These are phyloP conservation scores for Synanthedon myopaeformis DNA, from an alignment of 2,888 invertebrate species.

Conservation along the genomic window DNA sequence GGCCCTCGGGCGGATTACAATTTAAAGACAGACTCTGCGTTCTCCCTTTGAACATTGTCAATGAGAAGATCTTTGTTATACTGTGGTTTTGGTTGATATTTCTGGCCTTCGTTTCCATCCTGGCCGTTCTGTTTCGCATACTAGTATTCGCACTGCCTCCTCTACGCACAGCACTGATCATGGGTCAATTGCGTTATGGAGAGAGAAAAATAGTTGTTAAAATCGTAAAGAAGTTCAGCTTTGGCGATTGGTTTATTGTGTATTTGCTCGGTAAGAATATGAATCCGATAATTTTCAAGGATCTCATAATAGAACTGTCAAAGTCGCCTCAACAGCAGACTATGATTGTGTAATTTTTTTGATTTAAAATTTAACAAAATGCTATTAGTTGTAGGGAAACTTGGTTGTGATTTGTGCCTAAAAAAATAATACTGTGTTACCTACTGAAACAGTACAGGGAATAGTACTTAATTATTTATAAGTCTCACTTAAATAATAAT, in stretches of 20 bases:
- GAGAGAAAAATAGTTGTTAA: conserved; percentile 62
- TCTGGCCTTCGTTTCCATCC: conserved; percentile 70
- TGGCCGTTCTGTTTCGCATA: conserved; percentile 76
- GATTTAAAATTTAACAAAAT: not conserved
- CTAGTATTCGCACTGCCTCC: conserved; percentile 67
- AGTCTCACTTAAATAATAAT: too few relatives aligned
- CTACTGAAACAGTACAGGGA: too few relatives aligned
- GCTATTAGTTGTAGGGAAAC: not conserved
- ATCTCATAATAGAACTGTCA: conserved; percentile 69
- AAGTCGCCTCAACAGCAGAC: conserved; percentile 43
- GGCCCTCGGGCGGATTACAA: conserved; percentile 71
- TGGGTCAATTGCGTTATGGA: conserved; percentile 70
- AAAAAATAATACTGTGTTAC: not conserved
- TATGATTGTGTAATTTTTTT: conserved; percentile 27
- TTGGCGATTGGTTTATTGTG: conserved; percentile 84
- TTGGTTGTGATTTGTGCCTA: not conserved
- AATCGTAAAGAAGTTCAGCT: conserved; percentile 66
- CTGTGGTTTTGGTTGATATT: conserved; percentile 81
- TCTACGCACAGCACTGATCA: conserved; percentile 72
- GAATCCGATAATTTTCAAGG: conserved; percentile 75
- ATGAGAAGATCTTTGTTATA: conserved; percentile 82
- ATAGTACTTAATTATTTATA: too few relatives aligned
- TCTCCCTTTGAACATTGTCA: conserved; percentile 81
- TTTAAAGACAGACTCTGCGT: conserved; percentile 76
- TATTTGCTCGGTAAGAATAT: conserved; percentile 82